phyloP scores from a whole-genome alignment of 2,888 invertebrate genomes.

The Drosophila fungiperda region DNA sequence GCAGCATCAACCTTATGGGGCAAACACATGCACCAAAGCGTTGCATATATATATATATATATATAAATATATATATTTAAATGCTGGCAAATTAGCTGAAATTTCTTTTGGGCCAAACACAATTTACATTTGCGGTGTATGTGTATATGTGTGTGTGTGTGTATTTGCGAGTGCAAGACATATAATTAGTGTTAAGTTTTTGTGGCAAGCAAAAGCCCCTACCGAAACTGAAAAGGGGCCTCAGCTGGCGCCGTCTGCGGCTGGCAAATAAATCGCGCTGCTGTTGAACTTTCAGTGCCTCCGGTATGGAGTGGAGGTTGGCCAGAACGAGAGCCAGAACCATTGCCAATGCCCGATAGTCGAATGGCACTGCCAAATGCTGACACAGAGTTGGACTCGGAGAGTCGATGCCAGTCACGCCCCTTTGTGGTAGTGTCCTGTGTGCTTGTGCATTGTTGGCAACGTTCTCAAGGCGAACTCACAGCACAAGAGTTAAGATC shows the following conservation, averaged over 20 bases:
- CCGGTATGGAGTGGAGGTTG: conserved; percentile 48
- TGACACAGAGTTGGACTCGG: conserved; percentile 50
- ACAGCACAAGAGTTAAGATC: conserved; percentile 34
- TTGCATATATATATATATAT: conserved; percentile 55
- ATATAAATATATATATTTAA: conserved; percentile 53
- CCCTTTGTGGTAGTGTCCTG: conserved; percentile 60
- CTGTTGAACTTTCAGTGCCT: conserved; percentile 81
- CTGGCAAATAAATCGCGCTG: conserved; percentile 84
- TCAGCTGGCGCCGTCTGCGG: conserved; percentile 75
- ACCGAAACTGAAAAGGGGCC: conserved; percentile 25
- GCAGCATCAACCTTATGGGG: conserved; percentile 51
- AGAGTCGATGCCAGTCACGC: conserved; percentile 62
- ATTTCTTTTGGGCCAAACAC: conserved; percentile 62
- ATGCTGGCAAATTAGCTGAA: conserved; percentile 76
- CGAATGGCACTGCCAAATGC: conserved; percentile 72
- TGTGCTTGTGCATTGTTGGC: conserved; percentile 47
- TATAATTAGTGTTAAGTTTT: conserved; percentile 73
- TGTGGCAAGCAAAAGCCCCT: conserved; percentile 52
- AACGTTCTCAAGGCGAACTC: conserved; percentile 51
- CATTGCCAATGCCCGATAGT: conserved; percentile 25
- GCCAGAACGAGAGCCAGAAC: conserved; percentile 23
- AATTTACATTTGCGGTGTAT: conserved; percentile 61
- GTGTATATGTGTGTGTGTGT: conserved; percentile 20
- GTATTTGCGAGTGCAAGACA: conserved; percentile 49
- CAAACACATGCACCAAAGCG: conserved; percentile 47